These are phyloP conservation scores for Zaprionus davidi DNA, from an alignment of 1,140 invertebrate genomes.

Conservation along the genomic window DNA sequence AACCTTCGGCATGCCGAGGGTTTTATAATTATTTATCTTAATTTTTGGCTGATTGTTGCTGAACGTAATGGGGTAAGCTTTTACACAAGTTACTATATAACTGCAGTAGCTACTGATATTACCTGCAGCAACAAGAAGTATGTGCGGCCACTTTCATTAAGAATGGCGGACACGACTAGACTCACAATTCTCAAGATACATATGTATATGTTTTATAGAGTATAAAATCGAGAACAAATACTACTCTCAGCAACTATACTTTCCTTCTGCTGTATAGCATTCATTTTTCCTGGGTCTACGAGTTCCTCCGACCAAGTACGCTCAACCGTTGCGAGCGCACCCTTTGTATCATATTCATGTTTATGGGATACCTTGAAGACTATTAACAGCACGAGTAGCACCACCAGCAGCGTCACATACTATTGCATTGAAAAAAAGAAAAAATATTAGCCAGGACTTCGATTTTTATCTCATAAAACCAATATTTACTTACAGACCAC, in stretches of 20 bases:
- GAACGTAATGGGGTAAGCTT: neutral
- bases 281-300: constrained; percentile 67
- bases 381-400: constrained; percentile 59
- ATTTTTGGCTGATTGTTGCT: no score
- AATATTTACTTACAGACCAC: constrained; percentile 87
- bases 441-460: neutral
- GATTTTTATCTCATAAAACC: neutral
- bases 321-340: constrained; percentile 65
- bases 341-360: constrained; percentile 65
- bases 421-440: constrained; percentile 21
- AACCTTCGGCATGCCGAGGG: no score
- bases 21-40: no score
- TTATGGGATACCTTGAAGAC: constrained; percentile 59
- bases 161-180: no score
- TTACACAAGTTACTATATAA: neutral
- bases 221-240: neutral
- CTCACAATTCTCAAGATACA: no score
- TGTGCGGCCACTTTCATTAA: no score
- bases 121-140: no score
- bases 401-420: constrained; percentile 66
- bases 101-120: no score
- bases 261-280: constrained; percentile 64
- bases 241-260: constrained; percentile 24
- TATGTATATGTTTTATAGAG: no score
- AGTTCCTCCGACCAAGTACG: constrained; percentile 61